These are phyloP conservation scores for Sebastes vulpes DNA, from an alignment of 2,797 vertebrate species.

Conservation along the genomic window DNA sequence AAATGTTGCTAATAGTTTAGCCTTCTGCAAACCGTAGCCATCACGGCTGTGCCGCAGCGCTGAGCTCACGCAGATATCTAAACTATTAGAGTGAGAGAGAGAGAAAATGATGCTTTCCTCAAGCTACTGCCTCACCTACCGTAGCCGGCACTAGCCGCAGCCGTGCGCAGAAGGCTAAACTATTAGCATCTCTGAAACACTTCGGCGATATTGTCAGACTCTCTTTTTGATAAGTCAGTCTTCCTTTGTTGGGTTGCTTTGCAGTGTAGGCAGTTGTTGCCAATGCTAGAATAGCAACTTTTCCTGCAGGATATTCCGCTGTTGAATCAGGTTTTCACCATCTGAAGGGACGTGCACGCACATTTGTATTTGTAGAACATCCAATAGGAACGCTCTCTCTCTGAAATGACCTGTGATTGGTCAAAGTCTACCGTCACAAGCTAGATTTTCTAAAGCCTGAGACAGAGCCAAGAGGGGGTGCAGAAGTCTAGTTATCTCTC, in stretches of 20 bases:
- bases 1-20: background rate
- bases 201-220: background rate
- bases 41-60: background rate
- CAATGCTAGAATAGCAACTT: background rate
- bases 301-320: background rate
- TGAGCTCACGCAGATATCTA: background rate
- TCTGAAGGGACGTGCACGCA: too few species aligned
- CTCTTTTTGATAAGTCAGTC: background rate
- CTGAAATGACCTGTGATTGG: too few species aligned
- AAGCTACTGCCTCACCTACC: background rate
- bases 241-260: background rate
- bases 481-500: too few species aligned
- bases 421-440: too few species aligned
- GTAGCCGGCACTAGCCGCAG: background rate
- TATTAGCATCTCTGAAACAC: background rate
- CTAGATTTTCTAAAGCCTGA: too few species aligned
- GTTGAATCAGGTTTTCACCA: background rate
- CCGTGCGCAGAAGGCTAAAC: background rate
- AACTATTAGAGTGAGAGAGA: background rate
- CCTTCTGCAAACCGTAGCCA: background rate
- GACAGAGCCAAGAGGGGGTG: accelerated
- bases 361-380: too few species aligned
- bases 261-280: background rate
- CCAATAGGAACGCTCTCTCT: too few species aligned
- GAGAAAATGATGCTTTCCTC: background rate